Base-by-base conservation (phyloP, 2,113 vertebrate species). In the Connochaetes taurinus region DNA sequence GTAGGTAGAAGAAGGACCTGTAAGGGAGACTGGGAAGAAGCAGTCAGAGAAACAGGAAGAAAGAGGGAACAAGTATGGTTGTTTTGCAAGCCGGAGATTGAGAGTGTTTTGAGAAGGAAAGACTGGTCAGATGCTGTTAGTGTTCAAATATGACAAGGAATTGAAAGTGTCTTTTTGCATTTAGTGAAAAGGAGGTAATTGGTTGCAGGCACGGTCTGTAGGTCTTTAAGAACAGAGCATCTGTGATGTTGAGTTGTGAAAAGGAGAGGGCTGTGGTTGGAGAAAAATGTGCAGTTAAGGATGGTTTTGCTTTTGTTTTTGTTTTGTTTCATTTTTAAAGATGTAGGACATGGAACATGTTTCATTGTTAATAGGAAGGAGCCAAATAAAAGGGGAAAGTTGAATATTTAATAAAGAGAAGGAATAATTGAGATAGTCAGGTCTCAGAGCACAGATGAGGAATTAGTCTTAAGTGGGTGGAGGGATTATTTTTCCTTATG, bases 251-350 rank as follows among this genome's bases (percentile, higher is more conserved):
- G 76, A 88, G 36, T 71, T 93, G 82, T 80, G 87, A 91, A 96
- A 71, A 91, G 33, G 57, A 91, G 27, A 87, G 40, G 62, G 31
- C 36, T 92, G 36, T 95, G 67, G 87, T 93, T 83, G 31, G 71
- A 93, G 40, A 57, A 67, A 55, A 93, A 74, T 23, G 58, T 97
- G 45, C 50, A 94, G 81, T 87, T 94, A 60, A 97, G 78, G 53
- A 87, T 76, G 47, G 81, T 90, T 94, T 97, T 96, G 74, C 74
- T 94, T 96, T 97, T 95, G 87, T 53, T 96, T 96, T 95, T 90
- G 84, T 76, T 95, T 96, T 91, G 64, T 85, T 97, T 95, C 33
- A 47, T 94, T 97, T 94, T 92, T 86, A 92, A 89, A 57, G 53
- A 64, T 87, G 1, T 50, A 84, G 60, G 62, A 71, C 11, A 10